These are phyloP conservation scores for Dendroctonus ponderosae DNA, from an alignment of 1,140 invertebrate genomes.

Conservation along the genomic window DNA sequence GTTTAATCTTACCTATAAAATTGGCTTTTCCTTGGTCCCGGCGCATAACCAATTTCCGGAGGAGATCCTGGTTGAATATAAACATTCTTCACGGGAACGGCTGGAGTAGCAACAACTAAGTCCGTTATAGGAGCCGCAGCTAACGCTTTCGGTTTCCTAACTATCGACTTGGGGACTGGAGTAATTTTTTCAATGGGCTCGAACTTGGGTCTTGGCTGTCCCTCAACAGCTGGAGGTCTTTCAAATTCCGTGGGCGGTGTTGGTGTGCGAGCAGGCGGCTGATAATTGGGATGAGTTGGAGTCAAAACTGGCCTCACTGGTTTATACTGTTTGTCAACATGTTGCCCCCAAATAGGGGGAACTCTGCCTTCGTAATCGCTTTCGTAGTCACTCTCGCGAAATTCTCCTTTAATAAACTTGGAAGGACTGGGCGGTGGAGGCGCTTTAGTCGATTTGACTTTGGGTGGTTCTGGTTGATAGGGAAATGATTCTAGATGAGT, in stretches of 20 bases:
- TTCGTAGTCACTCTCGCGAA: conserved; percentile 70
- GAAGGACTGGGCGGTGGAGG: conserved; percentile 59
- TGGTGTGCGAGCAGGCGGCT: conserved; percentile 50
- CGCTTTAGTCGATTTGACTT: conserved; percentile 45
- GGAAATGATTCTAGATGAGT: conserved; percentile 54
- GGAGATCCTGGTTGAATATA: conserved; percentile 59
- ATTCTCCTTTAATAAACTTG: conserved; percentile 69
- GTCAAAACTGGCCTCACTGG: conserved; percentile 60
- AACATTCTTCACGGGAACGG: conserved; percentile 47
- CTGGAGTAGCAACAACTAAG: conserved; percentile 46
- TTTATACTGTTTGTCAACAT: conserved; percentile 57
- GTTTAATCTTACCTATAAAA: conserved; percentile 50
- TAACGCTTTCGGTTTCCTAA: conserved; percentile 55
- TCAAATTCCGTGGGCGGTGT: conserved; percentile 61
- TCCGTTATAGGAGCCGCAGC: conserved; percentile 46
- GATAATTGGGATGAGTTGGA: conserved; percentile 51
- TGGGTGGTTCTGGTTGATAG: conserved; percentile 51
- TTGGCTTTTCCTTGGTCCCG: conserved; percentile 52
- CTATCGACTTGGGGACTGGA: conserved; percentile 48
- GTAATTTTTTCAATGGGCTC: conserved; percentile 57
- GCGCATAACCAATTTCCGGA: conserved; percentile 59
- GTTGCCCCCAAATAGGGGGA: conserved; percentile 61
- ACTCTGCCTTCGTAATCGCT: conserved; percentile 70
- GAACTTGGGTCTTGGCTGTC: conserved; percentile 57
- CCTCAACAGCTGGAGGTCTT: conserved; percentile 51